phyloP scores from a whole-genome alignment of 2,888 invertebrate genomes.

The Drosophila neotestacea region DNA sequence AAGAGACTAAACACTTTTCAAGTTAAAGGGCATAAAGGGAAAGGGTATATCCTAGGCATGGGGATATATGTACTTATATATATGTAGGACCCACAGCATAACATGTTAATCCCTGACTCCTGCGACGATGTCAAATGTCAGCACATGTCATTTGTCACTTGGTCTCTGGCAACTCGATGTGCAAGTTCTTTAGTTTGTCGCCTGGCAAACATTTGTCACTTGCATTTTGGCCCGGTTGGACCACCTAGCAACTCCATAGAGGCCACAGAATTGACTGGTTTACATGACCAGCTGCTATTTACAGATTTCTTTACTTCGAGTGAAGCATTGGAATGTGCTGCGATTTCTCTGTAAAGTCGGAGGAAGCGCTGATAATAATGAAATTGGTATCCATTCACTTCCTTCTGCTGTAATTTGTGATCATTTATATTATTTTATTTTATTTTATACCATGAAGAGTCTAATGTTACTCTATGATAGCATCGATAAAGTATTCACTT shows the following conservation, averaged over 20 bases:
- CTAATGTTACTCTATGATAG: not conserved
- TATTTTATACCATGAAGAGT: not conserved
- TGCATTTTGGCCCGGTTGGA: conserved; percentile 35
- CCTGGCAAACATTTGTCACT: conserved; percentile 68
- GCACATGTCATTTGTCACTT: conserved; percentile 73
- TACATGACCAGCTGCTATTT: conserved; percentile 15
- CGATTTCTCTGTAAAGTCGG: conserved; percentile 6
- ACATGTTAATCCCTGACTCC: conserved; percentile 64
- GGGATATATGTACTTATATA: not conserved
- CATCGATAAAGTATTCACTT: too few relatives aligned
- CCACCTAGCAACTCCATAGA: conserved; percentile 50
- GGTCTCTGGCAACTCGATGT: not conserved
- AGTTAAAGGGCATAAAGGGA: not conserved
- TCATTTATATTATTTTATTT: not conserved
- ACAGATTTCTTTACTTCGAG: not conserved
- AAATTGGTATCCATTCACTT: conserved; percentile 33
- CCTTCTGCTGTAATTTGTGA: not conserved
- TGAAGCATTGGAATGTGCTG: not conserved
- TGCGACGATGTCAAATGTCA: conserved; percentile 75
- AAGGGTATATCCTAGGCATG: not conserved
- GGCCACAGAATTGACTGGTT: conserved; percentile 26
- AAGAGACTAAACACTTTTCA: conserved; percentile 61
- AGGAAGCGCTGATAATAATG: conserved; percentile 36
- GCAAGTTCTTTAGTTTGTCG: conserved; percentile 43
- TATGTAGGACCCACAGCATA: conserved; percentile 20